Evolutionary conservation across 2,113 vertebrate species (phyloP).

Genomic region (Okapia johnstoni): DNA sequence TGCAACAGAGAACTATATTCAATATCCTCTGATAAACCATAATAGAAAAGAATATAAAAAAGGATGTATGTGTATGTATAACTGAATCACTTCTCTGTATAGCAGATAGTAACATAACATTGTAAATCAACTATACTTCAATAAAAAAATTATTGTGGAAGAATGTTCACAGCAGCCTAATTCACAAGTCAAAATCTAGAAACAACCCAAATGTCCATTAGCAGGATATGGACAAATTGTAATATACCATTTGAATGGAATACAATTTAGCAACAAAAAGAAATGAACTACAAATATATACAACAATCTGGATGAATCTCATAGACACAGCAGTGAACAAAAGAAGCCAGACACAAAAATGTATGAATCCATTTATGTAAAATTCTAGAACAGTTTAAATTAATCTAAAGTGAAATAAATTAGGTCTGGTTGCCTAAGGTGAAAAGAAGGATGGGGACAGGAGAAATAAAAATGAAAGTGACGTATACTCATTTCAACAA

Average conservation of each 20-base stretch:
- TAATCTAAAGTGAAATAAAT: neutral
- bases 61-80: neutral
- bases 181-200: neutral
- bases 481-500: neutral
- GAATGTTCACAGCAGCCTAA: neutral
- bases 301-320: neutral
- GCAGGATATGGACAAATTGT: neutral
- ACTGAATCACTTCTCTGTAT: neutral
- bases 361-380: neutral
- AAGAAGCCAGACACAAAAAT: neutral
- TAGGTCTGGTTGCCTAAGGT: neutral
- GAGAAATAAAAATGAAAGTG: neutral
- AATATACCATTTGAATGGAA: neutral
- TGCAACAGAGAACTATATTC: neutral
- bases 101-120: neutral
- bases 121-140: neutral
- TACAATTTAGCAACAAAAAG: neutral
- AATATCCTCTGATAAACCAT: neutral
- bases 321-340: neutral
- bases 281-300: neutral
- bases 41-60: neutral
- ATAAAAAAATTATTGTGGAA: neutral
- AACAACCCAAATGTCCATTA: neutral
- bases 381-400: neutral
- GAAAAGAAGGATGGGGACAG: neutral